Evolutionary conservation across 2,888 invertebrate genomes (phyloP).

Genomic region (Oscheius sp.): DNA sequence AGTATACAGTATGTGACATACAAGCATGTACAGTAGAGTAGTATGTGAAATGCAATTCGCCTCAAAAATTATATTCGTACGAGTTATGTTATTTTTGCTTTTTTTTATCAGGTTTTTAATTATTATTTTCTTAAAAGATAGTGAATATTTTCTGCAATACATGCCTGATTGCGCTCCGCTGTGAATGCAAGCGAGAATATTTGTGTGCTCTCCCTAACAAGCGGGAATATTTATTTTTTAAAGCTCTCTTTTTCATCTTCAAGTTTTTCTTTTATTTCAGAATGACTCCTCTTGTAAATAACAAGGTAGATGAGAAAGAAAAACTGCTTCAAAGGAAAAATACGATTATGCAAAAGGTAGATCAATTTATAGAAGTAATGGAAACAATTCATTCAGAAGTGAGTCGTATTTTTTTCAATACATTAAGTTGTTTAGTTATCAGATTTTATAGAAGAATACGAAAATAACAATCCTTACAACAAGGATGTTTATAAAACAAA

Average conservation of each 20-base stretch:
- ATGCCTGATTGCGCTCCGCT: too few species aligned
- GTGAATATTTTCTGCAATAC: too few species aligned
- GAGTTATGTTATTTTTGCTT: too few species aligned
- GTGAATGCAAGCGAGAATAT: too few species aligned
- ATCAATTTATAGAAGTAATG: background rate
- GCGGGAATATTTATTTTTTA: background rate
- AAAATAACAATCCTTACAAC: background rate
- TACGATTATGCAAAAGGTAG: background rate
- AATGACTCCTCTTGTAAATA: background rate
- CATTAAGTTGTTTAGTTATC: background rate
- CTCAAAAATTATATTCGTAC: too few species aligned
- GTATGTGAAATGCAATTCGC: too few species aligned
- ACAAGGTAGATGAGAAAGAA: background rate
- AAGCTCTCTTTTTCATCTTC: background rate
- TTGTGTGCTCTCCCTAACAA: background rate
- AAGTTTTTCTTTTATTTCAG: background rate
- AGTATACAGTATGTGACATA: too few species aligned
- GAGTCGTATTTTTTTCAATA: background rate
- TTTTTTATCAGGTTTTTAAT: too few species aligned
- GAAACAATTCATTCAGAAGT: background rate
- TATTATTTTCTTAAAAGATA: too few species aligned
- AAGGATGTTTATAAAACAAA: background rate
- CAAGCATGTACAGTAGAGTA: too few species aligned
- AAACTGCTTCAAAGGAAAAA: background rate
- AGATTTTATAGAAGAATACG: background rate